Evolutionary conservation across 2,888 invertebrate species (phyloP).

Genomic region (Adelphocoris suturalis): DNA sequence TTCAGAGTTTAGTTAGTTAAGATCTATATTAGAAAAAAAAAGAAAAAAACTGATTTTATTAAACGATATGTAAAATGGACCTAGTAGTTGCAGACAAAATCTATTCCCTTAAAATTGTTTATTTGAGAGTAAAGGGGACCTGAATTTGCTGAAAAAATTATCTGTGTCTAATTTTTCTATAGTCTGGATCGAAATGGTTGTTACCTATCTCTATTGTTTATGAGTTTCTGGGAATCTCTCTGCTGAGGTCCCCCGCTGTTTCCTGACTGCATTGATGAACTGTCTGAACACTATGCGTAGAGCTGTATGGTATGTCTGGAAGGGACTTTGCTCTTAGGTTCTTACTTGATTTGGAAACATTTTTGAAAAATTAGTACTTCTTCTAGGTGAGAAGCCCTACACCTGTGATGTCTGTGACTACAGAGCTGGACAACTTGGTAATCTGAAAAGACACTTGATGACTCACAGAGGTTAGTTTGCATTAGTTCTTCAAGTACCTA

Average conservation of each 20-base stretch:
- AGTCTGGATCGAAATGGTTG: background rate
- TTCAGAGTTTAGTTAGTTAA: too few relatives aligned
- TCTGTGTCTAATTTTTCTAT: background rate
- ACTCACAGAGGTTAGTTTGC: background rate
- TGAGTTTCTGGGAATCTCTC: background rate
- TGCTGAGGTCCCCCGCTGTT: background rate
- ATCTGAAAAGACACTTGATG: background rate
- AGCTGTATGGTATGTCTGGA: background rate
- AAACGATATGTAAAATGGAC: background rate
- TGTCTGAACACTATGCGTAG: background rate
- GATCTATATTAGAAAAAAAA: too few relatives aligned
- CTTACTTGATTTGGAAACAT: background rate
- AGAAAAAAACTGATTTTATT: too few relatives aligned
- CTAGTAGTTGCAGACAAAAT: background rate
- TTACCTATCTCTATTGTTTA: background rate
- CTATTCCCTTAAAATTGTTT: background rate
- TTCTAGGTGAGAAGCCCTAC: background rate
- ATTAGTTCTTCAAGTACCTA: too few relatives aligned
- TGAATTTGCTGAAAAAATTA: too few relatives aligned
- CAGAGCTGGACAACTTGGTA: background rate
- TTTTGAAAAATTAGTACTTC: background rate
- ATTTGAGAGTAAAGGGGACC: too few relatives aligned
- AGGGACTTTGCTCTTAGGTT: background rate
- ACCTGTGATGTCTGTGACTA: constrained; percentile 14
- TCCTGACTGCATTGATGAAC: background rate